Conservation (phyloP, 2,113 vertebrate genomes). For the Thamnophis sirtalis region DNA sequence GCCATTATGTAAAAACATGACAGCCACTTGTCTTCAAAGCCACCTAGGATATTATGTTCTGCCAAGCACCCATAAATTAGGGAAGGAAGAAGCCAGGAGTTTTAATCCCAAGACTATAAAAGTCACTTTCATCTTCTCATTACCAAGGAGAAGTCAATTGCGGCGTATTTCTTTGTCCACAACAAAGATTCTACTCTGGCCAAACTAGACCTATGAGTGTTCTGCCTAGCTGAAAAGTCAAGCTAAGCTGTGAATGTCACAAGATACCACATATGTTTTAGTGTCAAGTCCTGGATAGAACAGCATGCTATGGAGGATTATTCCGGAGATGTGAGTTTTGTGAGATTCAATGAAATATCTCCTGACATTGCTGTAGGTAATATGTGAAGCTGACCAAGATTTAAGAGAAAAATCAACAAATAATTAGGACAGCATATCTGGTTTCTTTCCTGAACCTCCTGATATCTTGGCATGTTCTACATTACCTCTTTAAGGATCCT, state of each 20-base stretch:
- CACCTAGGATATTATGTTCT: not conserved
- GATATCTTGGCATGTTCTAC: not conserved
- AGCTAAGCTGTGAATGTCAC: not conserved
- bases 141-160: not conserved
- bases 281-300: not conserved
- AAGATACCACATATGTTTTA: not conserved
- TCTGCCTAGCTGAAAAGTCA: not conserved
- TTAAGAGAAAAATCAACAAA: not conserved
- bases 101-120: not conserved
- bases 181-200: not conserved
- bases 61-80: not conserved
- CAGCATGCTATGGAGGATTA: not conserved
- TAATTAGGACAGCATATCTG: not conserved
- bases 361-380: not conserved
- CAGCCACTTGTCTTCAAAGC: not conserved
- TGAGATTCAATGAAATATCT: not conserved
- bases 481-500: slow-evolving; percentile 97
- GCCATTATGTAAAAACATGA: not conserved
- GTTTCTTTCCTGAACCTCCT: not conserved
- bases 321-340: not conserved
- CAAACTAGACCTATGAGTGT: not conserved
- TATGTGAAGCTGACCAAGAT: not conserved
- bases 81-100: not conserved
- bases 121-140: not conserved
- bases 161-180: not conserved